phyloP scores from a whole-genome alignment of 92 coral and sea anemone genomes.

The Parazoanthus atlanticus region DNA sequence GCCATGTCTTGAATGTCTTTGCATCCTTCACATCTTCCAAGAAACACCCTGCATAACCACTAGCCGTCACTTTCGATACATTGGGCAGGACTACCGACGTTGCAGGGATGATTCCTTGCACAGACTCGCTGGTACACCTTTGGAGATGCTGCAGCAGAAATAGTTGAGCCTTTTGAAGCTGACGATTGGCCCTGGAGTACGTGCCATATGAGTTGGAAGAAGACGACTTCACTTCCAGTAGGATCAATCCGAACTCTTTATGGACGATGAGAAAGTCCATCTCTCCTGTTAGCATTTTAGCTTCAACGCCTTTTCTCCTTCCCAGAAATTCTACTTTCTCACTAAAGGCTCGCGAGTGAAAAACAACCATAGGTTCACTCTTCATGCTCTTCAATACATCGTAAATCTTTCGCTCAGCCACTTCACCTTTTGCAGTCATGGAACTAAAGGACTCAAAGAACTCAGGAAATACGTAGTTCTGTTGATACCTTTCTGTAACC shows the following conservation, averaged over 20 bases:
- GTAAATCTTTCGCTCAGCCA: neutral
- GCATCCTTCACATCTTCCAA: slow-evolving; percentile 4
- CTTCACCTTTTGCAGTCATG: neutral
- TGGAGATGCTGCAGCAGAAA: neutral
- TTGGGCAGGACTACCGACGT: neutral
- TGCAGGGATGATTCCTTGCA: neutral
- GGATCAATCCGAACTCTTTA: neutral
- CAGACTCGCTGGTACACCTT: neutral
- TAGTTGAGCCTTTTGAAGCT: slow-evolving; percentile 7
- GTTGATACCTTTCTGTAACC: neutral
- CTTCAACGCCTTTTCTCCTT: neutral
- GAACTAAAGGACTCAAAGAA: slow-evolving; percentile 1
- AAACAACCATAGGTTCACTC: slow-evolving; percentile 10
- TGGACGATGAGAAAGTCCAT: slow-evolving; percentile 19
- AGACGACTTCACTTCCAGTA: slow-evolving; percentile 5
- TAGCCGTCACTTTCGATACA: neutral
- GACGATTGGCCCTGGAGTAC: neutral
- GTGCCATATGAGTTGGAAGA: neutral
- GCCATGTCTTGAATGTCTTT: slow-evolving; percentile 4
- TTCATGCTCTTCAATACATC: neutral
- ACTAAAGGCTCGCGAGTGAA: slow-evolving; percentile 5
- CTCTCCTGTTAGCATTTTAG: slow-evolving; percentile 10
- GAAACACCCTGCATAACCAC: slow-evolving; percentile 8
- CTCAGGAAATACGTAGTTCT: neutral
- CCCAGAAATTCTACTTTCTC: neutral